Conservation (phyloP, 2,113 vertebrate genomes). For the Axis porcinus region DNA sequence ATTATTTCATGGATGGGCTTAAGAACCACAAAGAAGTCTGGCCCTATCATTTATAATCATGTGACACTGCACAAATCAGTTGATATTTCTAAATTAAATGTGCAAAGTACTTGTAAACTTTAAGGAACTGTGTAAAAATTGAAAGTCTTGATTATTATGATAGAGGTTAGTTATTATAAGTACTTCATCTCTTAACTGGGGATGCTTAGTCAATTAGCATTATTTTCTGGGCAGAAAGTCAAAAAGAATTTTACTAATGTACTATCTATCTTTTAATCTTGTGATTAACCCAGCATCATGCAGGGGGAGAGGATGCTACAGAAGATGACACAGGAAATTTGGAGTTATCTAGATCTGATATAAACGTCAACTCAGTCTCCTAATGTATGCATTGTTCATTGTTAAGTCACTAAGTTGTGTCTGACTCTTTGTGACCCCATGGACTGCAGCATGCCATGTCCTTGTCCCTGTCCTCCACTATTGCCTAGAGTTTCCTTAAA, state of each 20-base stretch:
- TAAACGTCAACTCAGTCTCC: neutral
- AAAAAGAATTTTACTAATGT: conserved; percentile 33
- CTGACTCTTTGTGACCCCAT: neutral
- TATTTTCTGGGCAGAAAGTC: neutral
- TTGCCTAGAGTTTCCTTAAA: neutral
- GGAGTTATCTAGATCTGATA: neutral
- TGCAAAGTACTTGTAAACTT: neutral
- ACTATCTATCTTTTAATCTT: neutral
- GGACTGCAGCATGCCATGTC: neutral
- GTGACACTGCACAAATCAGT: neutral
- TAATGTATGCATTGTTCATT: neutral
- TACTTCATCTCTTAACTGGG: neutral
- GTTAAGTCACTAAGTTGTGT: neutral
- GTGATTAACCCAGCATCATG: neutral
- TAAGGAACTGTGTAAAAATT: neutral
- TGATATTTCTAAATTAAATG: neutral
- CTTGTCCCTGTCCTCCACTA: neutral
- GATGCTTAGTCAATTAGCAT: neutral
- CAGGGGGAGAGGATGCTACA: neutral
- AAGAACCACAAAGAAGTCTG: neutral
- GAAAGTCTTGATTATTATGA: neutral
- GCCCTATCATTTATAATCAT: neutral
- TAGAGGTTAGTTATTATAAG: neutral
- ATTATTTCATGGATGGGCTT: neutral
- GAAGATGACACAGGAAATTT: neutral